A percentile compares a stretch with the other conserved stretches of the same genome.
Evolutionary conservation across 2,888 invertebrate species (phyloP).

Genomic region (Caradrina clavipalpis): DNA sequence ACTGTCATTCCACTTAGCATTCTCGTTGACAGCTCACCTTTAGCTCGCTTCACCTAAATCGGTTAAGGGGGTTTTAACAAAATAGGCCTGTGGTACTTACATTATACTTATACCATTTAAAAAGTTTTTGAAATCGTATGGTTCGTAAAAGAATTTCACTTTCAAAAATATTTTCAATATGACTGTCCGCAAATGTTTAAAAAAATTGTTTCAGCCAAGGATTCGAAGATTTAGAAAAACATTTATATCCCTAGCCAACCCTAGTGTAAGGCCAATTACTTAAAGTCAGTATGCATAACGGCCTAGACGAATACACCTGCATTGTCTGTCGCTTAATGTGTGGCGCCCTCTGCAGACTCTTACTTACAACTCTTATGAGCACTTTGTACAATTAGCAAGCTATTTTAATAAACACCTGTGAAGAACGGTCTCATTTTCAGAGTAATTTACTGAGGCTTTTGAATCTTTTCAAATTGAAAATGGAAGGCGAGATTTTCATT

Average conservation of each 20-base stretch:
- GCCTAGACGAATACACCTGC: slow-evolving; percentile 81
- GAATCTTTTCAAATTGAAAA: slow-evolving; percentile 18
- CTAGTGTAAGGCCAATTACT: slow-evolving; percentile 87
- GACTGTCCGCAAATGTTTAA: too few species aligned
- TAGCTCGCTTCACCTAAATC: too few species aligned
- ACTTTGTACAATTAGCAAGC: slow-evolving; percentile 75
- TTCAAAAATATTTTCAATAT: too few species aligned
- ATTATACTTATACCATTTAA: too few species aligned
- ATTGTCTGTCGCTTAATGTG: slow-evolving; percentile 84
- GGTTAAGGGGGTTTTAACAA: too few species aligned
- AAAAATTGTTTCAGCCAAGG: too few species aligned
- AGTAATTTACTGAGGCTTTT: slow-evolving; percentile 34
- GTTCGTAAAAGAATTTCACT: too few species aligned
- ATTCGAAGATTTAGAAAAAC: background rate
- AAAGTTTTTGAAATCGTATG: too few species aligned
- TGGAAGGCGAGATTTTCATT: background rate
- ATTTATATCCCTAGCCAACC: slow-evolving; percentile 68
- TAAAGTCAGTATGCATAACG: slow-evolving; percentile 84
- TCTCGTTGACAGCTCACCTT: too few species aligned
- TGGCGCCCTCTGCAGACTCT: slow-evolving; percentile 71
- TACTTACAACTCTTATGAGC: slow-evolving; percentile 57
- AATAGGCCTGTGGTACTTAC: too few species aligned
- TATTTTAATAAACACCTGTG: slow-evolving; percentile 65
- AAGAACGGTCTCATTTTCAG: slow-evolving; percentile 15
- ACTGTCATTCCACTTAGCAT: too few species aligned